Percentiles rank a stretch among this genome's conserved stretches.
Evolutionary conservation across 2,113 vertebrate genomes (phyloP).

Genomic region (Callipepla squamata): DNA sequence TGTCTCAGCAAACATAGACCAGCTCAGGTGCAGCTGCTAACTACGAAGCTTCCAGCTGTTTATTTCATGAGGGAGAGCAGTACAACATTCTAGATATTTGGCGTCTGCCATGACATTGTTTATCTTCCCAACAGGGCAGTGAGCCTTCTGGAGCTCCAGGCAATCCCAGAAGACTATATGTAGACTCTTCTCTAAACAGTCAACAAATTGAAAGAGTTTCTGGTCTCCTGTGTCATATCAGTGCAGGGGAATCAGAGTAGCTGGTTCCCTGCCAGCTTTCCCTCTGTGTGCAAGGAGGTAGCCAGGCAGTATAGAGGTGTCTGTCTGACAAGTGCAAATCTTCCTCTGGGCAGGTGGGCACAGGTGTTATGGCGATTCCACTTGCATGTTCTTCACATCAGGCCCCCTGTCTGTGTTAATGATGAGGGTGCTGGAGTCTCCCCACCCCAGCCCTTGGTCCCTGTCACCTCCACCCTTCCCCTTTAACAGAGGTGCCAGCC

Average conservation of each 20-base stretch:
- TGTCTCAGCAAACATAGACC: background rate
- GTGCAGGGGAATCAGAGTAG: background rate
- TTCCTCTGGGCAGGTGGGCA: background rate
- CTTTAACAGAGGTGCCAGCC: background rate
- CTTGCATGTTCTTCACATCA: accelerated
- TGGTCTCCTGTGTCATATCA: background rate
- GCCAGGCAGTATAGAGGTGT: too few species aligned
- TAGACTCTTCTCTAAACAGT: slow-evolving; percentile 26
- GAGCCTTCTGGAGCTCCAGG: background rate
- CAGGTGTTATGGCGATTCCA: background rate
- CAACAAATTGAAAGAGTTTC: background rate
- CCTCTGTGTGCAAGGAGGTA: background rate
- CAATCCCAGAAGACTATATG: background rate
- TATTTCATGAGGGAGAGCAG: background rate
- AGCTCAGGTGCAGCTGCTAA: background rate
- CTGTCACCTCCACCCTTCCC: background rate
- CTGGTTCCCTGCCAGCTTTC: background rate
- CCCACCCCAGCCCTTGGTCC: background rate
- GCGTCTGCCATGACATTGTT: background rate
- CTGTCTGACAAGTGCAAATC: background rate
- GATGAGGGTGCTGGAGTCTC: background rate
- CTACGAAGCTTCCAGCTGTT: background rate
- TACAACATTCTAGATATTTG: background rate
- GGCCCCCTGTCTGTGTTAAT: too few species aligned
- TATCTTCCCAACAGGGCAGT: background rate